Evolutionary conservation across 1,140 invertebrate genomes (phyloP), one percentile per base, ranked within the genome.

Genomic region (Helicoverpa armigera): DNA sequence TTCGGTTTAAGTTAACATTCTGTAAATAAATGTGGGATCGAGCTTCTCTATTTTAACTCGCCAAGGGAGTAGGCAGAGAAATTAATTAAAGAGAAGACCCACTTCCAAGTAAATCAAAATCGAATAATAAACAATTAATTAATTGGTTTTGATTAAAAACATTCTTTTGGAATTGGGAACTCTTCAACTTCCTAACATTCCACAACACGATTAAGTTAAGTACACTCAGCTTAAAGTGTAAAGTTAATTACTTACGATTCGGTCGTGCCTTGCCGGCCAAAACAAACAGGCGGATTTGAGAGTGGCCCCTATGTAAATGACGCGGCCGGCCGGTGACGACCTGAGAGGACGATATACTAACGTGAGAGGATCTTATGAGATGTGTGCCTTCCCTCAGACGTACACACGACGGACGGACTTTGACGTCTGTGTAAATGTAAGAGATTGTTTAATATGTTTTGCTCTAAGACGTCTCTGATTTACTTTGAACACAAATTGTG

Each of bases 241-340:
- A 90, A 91, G 87, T 89, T 89, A 91, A 89, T 92, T 89, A 89
- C 65, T 83, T 81, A 75, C 82, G 85, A 85, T 82, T 86, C 82
- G 31, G 60, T 54, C 18, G 14, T 43, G 53, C 60, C 79, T 85
- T 84, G 80, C 58, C 86, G 79, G 63, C 69, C 81, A 82, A 85
- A 87, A 85, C 81, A 89, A 90, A 89, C 87, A 88, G 69, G 80
- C 83, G 83, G 83, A 79, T 88, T 86, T 85, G 79, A 82, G 76
- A 76, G 76, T 76, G 79, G 58, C 58, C 16, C 58, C 72, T 69
- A 76, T 81, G 72, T 81, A 81, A 81, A 81, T 81, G 61, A 51
- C 16, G 61, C 12, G 51, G 65, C 63, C 75, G 65, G 14, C 63
- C 67, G 31, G 63, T 48, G 35, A 43, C 31, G 61, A 13, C 16